Conservation (phyloP, 2,888 invertebrate species). For the Perithous albicinctus region DNA sequence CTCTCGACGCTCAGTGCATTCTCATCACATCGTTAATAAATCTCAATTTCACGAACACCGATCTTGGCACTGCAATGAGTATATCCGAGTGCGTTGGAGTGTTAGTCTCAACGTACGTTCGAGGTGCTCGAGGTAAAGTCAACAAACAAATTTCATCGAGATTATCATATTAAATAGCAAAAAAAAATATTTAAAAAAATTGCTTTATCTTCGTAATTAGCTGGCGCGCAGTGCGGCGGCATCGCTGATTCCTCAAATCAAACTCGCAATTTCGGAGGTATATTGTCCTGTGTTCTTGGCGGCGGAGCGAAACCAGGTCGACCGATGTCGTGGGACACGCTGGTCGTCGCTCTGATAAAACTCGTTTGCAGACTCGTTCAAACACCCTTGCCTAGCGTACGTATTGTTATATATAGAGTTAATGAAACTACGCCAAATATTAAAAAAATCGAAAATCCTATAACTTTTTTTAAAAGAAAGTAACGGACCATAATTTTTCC, state of each 20-base stretch:
- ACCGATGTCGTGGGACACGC: conserved; percentile 89
- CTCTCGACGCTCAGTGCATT: conserved; percentile 91
- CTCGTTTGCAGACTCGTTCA: conserved; percentile 88
- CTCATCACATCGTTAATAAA: conserved; percentile 89
- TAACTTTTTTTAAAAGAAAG: too few species aligned
- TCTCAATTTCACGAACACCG: conserved; percentile 89
- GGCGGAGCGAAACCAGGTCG: conserved; percentile 88
- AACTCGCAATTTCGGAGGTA: conserved; percentile 89
- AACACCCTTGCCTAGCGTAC: conserved; percentile 87
- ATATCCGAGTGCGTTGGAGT: conserved; percentile 90
- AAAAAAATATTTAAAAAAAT: background rate
- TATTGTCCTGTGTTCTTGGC: conserved; percentile 91
- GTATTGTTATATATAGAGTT: conserved; percentile 58
- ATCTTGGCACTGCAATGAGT: conserved; percentile 90
- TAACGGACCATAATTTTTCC: background rate
- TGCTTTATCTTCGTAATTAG: conserved; percentile 66
- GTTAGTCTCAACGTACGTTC: conserved; percentile 81
- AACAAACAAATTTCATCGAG: background rate
- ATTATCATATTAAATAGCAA: background rate
- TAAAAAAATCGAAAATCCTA: too few species aligned
- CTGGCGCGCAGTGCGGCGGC: conserved; percentile 82
- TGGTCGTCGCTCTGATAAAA: conserved; percentile 90
- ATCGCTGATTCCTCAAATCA: conserved; percentile 84
- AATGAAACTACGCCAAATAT: too few species aligned
- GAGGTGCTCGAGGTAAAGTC: conserved; percentile 78